Evolutionary conservation across 2,888 invertebrate genomes (phyloP).

Genomic region (Emmelina monodactyla): DNA sequence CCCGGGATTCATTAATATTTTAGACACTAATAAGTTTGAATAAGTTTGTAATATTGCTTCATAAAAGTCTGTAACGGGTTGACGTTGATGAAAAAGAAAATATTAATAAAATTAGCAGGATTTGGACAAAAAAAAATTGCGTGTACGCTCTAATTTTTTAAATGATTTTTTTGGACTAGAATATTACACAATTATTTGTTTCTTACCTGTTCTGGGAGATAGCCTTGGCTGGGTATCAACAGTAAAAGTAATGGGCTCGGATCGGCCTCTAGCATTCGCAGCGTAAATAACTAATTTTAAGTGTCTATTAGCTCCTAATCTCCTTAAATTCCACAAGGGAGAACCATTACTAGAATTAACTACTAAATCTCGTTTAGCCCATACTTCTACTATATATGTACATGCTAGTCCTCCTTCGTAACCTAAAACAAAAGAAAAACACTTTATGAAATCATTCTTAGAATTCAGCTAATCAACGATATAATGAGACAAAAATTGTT

Average conservation of each 20-base stretch:
- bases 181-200: no score
- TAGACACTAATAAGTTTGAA: no score
- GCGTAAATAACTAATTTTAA: slow-evolving; percentile 83
- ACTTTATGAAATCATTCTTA: neutral
- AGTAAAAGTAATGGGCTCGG: slow-evolving; percentile 68
- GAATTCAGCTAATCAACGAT: no score
- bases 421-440: slow-evolving; percentile 37
- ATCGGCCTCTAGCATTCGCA: slow-evolving; percentile 83
- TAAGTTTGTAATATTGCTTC: no score
- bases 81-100: no score
- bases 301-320: slow-evolving; percentile 79
- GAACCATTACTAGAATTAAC: slow-evolving; percentile 75
- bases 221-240: slow-evolving; percentile 46
- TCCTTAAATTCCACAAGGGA: slow-evolving; percentile 78
- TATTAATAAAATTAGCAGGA: no score
- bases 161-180: no score
- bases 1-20: no score
- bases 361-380: slow-evolving; percentile 68
- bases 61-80: no score
- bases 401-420: slow-evolving; percentile 84
- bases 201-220: slow-evolving; percentile 43
- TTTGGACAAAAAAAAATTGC: no score
- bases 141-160: no score
- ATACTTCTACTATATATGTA: slow-evolving; percentile 75
- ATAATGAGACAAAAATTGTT: no score